Conservation (phyloP, 2,113 vertebrate genomes). For the Sarotherodon lohbergeri region DNA sequence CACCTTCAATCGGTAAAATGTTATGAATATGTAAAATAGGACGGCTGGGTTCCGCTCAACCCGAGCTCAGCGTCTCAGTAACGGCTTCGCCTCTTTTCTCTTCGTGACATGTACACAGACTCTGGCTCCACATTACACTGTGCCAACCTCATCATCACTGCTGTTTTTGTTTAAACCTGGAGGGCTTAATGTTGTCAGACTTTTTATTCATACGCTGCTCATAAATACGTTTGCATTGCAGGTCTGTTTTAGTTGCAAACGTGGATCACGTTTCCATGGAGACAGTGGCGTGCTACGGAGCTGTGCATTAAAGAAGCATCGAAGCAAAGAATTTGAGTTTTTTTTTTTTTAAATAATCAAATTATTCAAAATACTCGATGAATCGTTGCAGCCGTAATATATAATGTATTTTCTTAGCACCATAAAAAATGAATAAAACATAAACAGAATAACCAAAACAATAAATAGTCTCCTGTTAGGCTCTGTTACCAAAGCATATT, state of each 20-base stretch:
- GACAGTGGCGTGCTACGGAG: neutral
- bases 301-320: neutral
- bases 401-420: neutral
- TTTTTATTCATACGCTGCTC: neutral
- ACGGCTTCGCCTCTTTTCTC: neutral
- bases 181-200: neutral
- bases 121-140: neutral
- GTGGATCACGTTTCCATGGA: neutral
- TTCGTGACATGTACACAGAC: fast-evolving
- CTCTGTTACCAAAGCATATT: neutral
- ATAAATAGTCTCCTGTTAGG: neutral
- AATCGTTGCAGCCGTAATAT: neutral
- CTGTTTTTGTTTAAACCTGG: neutral
- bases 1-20: neutral
- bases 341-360: neutral
- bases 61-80: neutral
- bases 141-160: neutral
- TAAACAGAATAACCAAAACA: neutral
- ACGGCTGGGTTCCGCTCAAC: neutral
- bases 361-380: neutral
- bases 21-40: neutral
- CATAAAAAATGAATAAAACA: neutral
- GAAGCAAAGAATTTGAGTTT: neutral
- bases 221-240: neutral
- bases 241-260: neutral